Conservation (phyloP, 2,113 vertebrate species). For the Calyptommatus sinebrachiatus region DNA sequence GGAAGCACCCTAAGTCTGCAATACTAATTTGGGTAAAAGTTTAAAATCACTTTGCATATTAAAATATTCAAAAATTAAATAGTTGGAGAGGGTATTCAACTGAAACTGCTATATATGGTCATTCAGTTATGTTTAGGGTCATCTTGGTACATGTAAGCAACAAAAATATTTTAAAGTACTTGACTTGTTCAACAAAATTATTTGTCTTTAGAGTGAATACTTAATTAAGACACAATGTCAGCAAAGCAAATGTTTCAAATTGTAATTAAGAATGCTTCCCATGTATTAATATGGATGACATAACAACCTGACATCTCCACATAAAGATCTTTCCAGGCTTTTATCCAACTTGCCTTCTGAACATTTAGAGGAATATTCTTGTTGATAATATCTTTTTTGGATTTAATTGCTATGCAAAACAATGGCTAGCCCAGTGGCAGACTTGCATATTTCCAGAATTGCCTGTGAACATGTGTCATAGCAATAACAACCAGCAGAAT, state of each 20-base stretch:
- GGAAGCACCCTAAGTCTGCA: neutral
- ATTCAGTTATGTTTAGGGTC: neutral
- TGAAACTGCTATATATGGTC: neutral
- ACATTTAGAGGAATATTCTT: neutral
- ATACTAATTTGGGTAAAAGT: neutral
- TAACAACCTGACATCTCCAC: neutral
- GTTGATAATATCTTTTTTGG: slow-evolving; percentile 5
- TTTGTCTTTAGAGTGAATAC: slow-evolving; percentile 2
- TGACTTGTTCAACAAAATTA: slow-evolving; percentile 29
- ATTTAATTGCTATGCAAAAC: slow-evolving; percentile 2
- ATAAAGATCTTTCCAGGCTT: slow-evolving; percentile 9
- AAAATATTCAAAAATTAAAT: neutral
- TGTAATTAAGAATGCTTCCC: slow-evolving; percentile 19
- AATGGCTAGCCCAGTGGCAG: neutral
- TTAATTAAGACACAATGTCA: slow-evolving; percentile 34
- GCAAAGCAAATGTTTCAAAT: slow-evolving; percentile 5
- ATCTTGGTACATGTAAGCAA: neutral
- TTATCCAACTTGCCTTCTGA: neutral
- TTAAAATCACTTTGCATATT: neutral
- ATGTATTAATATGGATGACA: slow-evolving; percentile 9
- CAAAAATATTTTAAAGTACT: neutral
- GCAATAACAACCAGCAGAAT: slow-evolving; percentile 9
- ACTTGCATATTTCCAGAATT: slow-evolving; percentile 16
- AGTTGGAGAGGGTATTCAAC: neutral
- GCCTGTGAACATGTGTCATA: slow-evolving; percentile 3